phyloP scores from a whole-genome alignment of 2,888 invertebrate genomes.

The Clitarchus hookeri region DNA sequence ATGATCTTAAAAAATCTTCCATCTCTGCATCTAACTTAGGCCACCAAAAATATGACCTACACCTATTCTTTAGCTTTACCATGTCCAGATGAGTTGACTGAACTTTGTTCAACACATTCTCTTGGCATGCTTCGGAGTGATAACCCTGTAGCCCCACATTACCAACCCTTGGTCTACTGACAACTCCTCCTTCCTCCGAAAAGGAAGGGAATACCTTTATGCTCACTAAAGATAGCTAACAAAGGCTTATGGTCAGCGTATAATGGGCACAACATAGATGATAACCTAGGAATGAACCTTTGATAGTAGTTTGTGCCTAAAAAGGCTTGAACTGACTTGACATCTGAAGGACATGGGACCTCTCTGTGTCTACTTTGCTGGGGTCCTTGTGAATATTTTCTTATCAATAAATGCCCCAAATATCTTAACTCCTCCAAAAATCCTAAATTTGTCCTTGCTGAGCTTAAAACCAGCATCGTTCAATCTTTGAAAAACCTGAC shows the following conservation, averaged over 20 bases:
- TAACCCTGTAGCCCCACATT: too few relatives aligned
- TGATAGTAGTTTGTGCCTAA: constrained; percentile 48
- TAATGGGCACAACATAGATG: constrained; percentile 45
- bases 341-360: constrained; percentile 45
- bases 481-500: constrained; percentile 43
- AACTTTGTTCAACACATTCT: too few relatives aligned
- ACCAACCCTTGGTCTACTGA: too few relatives aligned
- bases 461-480: constrained; percentile 45
- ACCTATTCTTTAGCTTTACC: too few relatives aligned
- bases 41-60: neutral
- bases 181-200: too few relatives aligned
- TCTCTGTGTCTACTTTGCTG: constrained; percentile 44
- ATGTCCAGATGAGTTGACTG: too few relatives aligned
- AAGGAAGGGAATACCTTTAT: too few relatives aligned
- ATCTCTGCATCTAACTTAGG: too few relatives aligned
- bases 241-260: neutral
- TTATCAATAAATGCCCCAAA: neutral
- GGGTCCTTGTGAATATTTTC: neutral
- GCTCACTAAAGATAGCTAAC: too few relatives aligned
- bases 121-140: too few relatives aligned
- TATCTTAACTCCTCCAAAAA: constrained; percentile 34
- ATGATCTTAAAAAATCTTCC: too few relatives aligned
- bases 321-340: constrained; percentile 46
- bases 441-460: constrained; percentile 47
- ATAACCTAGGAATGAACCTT: constrained; percentile 49